A percentile compares a stretch with the other conserved stretches of the same genome.
Conservation (phyloP, 2,113 vertebrate species). For the Cyanoderma ruficeps region DNA sequence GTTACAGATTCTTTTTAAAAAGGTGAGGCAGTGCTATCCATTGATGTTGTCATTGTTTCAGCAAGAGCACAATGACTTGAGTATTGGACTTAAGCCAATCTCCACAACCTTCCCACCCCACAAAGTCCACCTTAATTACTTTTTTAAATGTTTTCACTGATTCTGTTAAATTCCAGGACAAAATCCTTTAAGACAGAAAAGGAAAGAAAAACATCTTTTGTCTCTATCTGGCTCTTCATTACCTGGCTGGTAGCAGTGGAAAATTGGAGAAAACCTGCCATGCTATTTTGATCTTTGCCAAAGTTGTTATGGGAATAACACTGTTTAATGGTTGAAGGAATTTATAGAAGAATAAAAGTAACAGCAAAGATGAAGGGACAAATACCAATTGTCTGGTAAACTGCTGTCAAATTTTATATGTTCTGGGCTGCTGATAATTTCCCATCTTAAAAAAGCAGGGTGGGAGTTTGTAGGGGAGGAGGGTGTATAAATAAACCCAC, state of each 20-base stretch:
- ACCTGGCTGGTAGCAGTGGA: background rate
- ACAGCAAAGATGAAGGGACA: background rate
- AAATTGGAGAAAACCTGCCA: background rate
- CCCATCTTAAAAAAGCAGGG: background rate
- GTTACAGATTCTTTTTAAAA: background rate
- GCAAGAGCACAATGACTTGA: background rate
- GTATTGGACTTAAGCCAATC: background rate
- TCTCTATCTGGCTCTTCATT: background rate
- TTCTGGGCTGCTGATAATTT: background rate
- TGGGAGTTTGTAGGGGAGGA: background rate
- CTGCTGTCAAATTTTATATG: background rate
- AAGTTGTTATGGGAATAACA: background rate
- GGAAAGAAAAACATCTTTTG: background rate
- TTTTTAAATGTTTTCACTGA: constrained; percentile 1
- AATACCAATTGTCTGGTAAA: background rate
- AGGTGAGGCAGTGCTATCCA: background rate
- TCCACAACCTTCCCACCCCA: background rate
- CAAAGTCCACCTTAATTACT: background rate
- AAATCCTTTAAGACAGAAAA: background rate
- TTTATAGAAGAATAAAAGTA: constrained; percentile 42
- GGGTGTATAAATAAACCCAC: background rate
- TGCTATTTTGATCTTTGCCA: constrained; percentile 15
- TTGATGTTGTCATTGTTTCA: background rate
- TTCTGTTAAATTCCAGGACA: background rate
- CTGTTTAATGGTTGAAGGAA: constrained; percentile 21